Evolutionary conservation across 2,797 vertebrate genomes (phyloP), one percentile per base, ranked within the genome.

Genomic region (Channa striata): DNA sequence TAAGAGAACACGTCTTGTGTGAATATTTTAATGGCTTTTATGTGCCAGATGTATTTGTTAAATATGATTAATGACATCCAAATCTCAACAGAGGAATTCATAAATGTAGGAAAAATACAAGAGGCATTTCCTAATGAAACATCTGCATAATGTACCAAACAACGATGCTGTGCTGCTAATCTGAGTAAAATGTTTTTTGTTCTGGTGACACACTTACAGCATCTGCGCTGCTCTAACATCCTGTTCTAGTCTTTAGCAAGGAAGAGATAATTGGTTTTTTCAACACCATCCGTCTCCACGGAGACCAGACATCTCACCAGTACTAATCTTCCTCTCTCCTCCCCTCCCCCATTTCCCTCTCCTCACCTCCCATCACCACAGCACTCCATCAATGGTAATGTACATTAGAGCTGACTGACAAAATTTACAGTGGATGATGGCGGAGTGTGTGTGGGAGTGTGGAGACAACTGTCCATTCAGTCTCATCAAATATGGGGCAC

Each of bases 201-300:
- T 83, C 83, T 68, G 73, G 81, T 85, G 86, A 85, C 86, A 90
- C 77, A 87, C 80, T 87, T 86, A 85, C 65, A 89, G 87, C 87
- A 74, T 82, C 81, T 75, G 76, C 36, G 64, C 68, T 67, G 81
- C 73, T 83, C 80, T 70, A 81, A 87, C 87, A 90, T 87, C 84
- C 86, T 83, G 84, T 84, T 87, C 79, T 70, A 80, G 74, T 90
- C 87, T 88, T 90, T 82, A 87, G 78, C 72, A 81, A 85, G 80
- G 81, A 85, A 77, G 81, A 90, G 86, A 92, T 91, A 90, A 91
- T 92, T 92, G 78, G 72, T 86, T 91, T 87, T 89, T 85, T 87
- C 87, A 88, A 89, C 89, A 83, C 79, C 78, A 75, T 82, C 81
- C 60, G 82, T 91, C 89, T 87, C 92, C 89, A 91, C 75, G 86